phyloP scores from a whole-genome alignment of 92 coral and sea anemone species.

The Zoanthus sansibaricus region DNA sequence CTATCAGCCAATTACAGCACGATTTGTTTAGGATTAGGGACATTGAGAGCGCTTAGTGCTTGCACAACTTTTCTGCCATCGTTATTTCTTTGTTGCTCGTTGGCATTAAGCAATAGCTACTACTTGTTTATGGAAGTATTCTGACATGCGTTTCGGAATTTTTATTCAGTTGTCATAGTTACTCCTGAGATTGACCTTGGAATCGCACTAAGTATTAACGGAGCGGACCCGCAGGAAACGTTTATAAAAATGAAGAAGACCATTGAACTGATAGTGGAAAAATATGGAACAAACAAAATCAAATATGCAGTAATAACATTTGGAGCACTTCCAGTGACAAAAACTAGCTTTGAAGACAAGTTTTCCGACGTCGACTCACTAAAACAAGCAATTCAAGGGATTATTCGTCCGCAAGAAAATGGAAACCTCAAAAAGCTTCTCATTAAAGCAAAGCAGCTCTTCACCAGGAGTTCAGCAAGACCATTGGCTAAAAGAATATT shows the following conservation, averaged over 20 bases:
- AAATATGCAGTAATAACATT: conserved; percentile 33
- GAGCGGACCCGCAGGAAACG: conserved; percentile 7
- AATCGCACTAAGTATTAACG: conserved; percentile 12
- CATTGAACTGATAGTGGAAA: conserved; percentile 18
- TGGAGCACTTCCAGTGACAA: conserved; percentile 1
- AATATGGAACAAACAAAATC: conserved; percentile 28
- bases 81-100: too few species aligned
- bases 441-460: neutral
- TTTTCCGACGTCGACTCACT: neutral
- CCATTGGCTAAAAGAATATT: conserved; percentile 80
- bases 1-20: too few species aligned
- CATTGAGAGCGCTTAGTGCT: too few species aligned
- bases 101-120: too few species aligned
- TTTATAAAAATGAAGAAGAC: conserved; percentile 24
- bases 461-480: conserved; percentile 51
- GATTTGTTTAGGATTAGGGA: too few species aligned
- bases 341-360: neutral
- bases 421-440: conserved; percentile 26
- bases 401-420: neutral
- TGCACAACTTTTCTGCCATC: too few species aligned
- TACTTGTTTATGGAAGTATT: too few species aligned
- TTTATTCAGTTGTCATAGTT: conserved; percentile 8
- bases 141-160: too few species aligned
- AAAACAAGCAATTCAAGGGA: conserved; percentile 1
- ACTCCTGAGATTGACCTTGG: conserved; percentile 40